phyloP scores from a whole-genome alignment of 2,113 vertebrate species.

The Serinus canaria region DNA sequence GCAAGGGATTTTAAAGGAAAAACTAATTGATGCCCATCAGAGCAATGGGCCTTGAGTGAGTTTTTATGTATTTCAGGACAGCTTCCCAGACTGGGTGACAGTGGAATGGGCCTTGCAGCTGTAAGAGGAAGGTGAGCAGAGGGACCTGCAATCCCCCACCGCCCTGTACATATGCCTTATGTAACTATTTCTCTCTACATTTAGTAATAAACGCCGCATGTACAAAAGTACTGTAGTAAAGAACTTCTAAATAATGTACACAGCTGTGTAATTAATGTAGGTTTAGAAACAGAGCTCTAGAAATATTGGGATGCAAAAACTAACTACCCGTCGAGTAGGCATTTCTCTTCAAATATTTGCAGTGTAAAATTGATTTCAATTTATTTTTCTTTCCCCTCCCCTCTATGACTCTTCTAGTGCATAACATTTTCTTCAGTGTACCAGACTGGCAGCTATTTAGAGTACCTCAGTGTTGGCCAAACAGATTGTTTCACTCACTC shows the following conservation, averaged over 20 bases:
- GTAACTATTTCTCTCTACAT: conserved; percentile 78
- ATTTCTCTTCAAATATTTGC: conserved; percentile 58
- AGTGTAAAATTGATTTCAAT: conserved; percentile 11
- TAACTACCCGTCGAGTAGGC: conserved; percentile 35
- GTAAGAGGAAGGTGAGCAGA: conserved; percentile 51
- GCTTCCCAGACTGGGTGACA: background rate
- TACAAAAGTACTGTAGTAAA: conserved; percentile 83
- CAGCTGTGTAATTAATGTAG: conserved; percentile 76
- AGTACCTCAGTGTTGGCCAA: conserved; percentile 61
- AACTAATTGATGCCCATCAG: background rate
- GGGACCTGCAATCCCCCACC: conserved; percentile 29
- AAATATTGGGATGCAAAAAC: conserved; percentile 80
- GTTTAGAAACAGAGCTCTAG: conserved; percentile 76
- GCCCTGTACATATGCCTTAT: conserved; percentile 91
- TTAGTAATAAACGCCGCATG: conserved; percentile 86
- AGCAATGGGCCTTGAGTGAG: background rate
- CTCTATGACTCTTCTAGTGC: conserved; percentile 25
- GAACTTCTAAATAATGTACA: conserved; percentile 86
- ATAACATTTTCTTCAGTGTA: conserved; percentile 60
- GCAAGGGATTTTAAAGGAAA: background rate
- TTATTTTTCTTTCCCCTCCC: background rate
- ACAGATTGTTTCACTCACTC: conserved; percentile 45
- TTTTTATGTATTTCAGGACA: background rate
- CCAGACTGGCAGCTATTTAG: conserved; percentile 66
- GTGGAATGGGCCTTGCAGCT: conserved; percentile 21